Conservation (phyloP, 2,113 vertebrate genomes). For the Murina feae region DNA sequence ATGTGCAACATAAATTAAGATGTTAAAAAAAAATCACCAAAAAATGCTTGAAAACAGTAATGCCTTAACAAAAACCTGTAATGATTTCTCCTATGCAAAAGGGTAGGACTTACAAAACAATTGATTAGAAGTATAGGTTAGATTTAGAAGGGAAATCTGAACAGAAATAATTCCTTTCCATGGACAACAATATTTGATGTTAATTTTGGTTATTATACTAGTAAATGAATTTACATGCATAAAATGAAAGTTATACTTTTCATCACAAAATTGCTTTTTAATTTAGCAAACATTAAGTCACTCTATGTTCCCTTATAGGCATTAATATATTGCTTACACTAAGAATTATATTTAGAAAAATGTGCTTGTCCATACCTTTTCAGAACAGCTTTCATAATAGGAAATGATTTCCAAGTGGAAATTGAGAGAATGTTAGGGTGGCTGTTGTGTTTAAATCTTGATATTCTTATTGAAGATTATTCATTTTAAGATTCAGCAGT, state of each 20-base stretch:
- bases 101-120: background rate
- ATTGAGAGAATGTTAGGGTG: background rate
- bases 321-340: background rate
- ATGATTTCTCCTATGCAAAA: background rate
- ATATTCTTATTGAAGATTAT: background rate
- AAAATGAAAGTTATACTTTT: background rate
- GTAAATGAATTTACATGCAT: background rate
- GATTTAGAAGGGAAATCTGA: constrained; percentile 14
- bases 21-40: background rate
- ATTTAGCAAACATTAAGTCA: background rate
- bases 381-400: background rate
- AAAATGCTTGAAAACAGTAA: background rate
- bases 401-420: background rate
- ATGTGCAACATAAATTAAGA: background rate
- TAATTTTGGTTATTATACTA: background rate
- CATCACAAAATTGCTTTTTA: background rate
- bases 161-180: background rate
- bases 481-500: background rate
- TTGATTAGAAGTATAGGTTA: background rate
- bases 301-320: background rate
- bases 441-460: background rate
- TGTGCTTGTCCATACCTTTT: background rate
- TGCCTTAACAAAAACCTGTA: background rate
- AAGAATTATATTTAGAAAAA: background rate
- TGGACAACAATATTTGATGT: background rate